Evolutionary conservation across 1,140 invertebrate genomes (phyloP).

Genomic region (Dolichoris vasculosae): DNA sequence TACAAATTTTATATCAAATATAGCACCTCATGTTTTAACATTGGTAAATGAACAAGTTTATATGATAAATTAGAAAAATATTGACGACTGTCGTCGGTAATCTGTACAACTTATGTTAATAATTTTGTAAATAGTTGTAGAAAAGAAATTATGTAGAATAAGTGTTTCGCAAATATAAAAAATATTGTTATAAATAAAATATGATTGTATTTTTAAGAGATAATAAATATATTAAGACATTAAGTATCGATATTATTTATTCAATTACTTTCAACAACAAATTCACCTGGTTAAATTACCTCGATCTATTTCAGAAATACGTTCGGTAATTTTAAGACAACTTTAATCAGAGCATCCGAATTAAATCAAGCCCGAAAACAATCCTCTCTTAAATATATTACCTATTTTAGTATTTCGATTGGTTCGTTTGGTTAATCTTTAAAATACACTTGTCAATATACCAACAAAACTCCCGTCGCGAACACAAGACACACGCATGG

Average conservation of each 20-base stretch:
- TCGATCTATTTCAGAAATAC: slow-evolving; percentile 15
- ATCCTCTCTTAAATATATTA: not conserved
- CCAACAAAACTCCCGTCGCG: not conserved
- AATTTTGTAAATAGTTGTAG: slow-evolving; percentile 47
- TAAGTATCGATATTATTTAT: not conserved
- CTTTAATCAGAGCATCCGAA: not conserved
- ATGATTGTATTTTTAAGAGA: slow-evolving; percentile 24
- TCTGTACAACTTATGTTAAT: slow-evolving; percentile 33
- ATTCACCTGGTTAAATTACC: not conserved
- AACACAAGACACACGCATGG: not conserved
- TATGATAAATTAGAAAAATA: not conserved
- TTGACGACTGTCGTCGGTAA: not conserved
- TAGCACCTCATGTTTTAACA: not conserved
- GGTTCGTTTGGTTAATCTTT: too few species aligned
- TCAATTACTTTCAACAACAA: not conserved
- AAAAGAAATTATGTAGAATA: slow-evolving; percentile 31
- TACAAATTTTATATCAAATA: slow-evolving; percentile 30
- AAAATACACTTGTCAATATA: too few species aligned
- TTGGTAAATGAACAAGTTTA: not conserved
- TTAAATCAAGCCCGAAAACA: not conserved
- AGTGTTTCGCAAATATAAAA: not conserved
- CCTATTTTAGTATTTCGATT: too few species aligned
- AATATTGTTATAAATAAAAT: slow-evolving; percentile 14
- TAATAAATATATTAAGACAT: not conserved
- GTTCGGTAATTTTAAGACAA: not conserved